Evolutionary conservation across 2,113 vertebrate genomes (phyloP).

Genomic region (Phyllostomus discolor): DNA sequence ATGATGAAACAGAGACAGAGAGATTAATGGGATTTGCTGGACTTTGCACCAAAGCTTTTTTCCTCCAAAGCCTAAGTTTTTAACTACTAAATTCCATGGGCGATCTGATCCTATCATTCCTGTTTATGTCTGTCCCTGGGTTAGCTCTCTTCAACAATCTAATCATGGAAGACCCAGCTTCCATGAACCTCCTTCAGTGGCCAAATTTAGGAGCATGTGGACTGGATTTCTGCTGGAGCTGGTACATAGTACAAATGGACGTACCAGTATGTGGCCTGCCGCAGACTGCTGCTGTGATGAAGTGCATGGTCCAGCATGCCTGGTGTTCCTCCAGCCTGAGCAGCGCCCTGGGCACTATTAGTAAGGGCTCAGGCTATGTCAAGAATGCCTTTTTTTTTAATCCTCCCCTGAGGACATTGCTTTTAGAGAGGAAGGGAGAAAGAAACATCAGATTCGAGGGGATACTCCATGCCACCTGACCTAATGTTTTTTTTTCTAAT

Average conservation of each 20-base stretch:
- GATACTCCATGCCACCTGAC: no score
- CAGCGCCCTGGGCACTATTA: neutral
- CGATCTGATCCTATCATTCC: neutral
- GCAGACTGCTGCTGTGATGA: neutral
- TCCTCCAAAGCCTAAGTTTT: neutral
- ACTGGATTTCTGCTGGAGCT: neutral
- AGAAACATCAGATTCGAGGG: no score
- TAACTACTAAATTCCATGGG: neutral
- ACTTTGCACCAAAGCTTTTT: neutral
- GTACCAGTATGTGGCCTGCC: neutral
- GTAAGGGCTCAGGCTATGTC: neutral
- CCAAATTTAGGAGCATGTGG: neutral
- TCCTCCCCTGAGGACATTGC: no score
- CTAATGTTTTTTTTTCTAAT: neutral
- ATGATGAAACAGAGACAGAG: neutral
- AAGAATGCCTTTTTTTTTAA: neutral
- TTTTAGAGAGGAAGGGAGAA: no score
- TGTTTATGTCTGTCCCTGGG: neutral
- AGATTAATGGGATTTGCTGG: neutral
- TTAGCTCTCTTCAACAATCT: neutral
- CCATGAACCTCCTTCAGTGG: neutral
- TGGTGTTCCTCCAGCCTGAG: neutral
- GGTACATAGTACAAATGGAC: neutral
- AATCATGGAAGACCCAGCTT: neutral
- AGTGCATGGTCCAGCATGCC: neutral